These are phyloP conservation scores for Phrynocephalus versicolor DNA, from an alignment of 2,113 vertebrate genomes.

Conservation along the genomic window DNA sequence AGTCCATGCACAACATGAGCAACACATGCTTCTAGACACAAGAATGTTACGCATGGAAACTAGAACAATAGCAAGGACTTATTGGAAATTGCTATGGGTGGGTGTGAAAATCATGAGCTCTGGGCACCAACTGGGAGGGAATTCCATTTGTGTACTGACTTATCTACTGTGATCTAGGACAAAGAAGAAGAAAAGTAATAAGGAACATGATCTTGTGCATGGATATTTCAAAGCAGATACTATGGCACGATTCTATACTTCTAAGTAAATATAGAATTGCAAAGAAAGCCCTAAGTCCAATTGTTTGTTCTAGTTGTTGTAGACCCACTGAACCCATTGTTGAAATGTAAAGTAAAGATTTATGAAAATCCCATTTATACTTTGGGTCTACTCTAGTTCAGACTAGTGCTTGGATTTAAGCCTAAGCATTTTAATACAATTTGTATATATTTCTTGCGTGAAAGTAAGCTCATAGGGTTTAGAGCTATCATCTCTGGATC, in stretches of 20 bases:
- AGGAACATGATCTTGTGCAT: neutral
- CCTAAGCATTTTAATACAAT: too few species aligned
- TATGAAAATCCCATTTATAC: too few species aligned
- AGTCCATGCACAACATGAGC: neutral
- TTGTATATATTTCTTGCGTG: neutral
- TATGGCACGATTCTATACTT: neutral
- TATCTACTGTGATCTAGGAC: neutral
- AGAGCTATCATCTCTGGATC: conserved; percentile 1
- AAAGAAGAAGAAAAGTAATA: neutral
- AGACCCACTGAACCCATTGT: too few species aligned
- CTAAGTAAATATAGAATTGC: neutral
- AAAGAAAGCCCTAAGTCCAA: too few species aligned
- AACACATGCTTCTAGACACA: neutral
- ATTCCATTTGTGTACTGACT: neutral
- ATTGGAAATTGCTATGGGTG: neutral
- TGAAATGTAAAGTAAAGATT: too few species aligned
- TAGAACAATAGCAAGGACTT: neutral
- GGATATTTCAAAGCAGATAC: neutral
- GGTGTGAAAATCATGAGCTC: too few species aligned
- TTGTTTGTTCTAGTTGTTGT: too few species aligned
- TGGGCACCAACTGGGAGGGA: neutral
- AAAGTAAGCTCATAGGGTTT: neutral
- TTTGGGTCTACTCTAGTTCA: too few species aligned
- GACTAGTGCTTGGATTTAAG: too few species aligned
- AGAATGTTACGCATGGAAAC: neutral